These are phyloP conservation scores for Silurus lanzhouensis DNA, from an alignment of 2,797 vertebrate genomes.

Conservation along the genomic window DNA sequence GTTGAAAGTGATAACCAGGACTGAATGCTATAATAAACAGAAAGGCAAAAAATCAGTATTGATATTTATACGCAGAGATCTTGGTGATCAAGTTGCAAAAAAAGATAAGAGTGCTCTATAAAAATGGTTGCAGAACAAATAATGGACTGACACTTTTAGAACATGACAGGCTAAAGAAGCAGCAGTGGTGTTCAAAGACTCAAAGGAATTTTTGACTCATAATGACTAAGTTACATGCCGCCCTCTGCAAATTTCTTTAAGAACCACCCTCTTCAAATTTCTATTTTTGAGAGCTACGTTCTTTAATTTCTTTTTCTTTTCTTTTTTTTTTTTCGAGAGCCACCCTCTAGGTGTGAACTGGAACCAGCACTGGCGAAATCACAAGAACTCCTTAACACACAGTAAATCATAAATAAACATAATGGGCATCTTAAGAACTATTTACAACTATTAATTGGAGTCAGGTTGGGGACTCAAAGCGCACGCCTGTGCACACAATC, in stretches of 20 bases:
- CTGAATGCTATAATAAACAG: background rate
- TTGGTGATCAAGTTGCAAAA: background rate
- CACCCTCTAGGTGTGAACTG: background rate
- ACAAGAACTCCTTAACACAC: background rate
- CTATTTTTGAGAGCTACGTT: constrained; percentile 23
- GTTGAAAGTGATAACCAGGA: background rate
- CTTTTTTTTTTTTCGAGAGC: background rate
- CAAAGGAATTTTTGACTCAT: constrained; percentile 17
- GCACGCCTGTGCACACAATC: background rate
- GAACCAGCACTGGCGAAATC: background rate
- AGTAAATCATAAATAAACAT: background rate
- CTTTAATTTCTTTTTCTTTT: background rate
- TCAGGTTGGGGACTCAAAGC: background rate
- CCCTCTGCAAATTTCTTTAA: background rate
- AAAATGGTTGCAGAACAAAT: background rate
- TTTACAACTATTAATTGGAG: background rate
- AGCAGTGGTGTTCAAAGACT: background rate
- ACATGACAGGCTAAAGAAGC: constrained; percentile 7
- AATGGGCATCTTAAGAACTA: background rate
- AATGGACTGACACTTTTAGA: background rate
- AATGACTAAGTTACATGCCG: constrained; percentile 23
- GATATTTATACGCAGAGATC: background rate
- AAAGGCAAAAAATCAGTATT: background rate
- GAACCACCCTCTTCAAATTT: constrained; percentile 26
- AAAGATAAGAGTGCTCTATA: background rate